These are phyloP conservation scores for Chaetogeoica ovagalla DNA, from an alignment of 2,888 invertebrate species.

Conservation along the genomic window DNA sequence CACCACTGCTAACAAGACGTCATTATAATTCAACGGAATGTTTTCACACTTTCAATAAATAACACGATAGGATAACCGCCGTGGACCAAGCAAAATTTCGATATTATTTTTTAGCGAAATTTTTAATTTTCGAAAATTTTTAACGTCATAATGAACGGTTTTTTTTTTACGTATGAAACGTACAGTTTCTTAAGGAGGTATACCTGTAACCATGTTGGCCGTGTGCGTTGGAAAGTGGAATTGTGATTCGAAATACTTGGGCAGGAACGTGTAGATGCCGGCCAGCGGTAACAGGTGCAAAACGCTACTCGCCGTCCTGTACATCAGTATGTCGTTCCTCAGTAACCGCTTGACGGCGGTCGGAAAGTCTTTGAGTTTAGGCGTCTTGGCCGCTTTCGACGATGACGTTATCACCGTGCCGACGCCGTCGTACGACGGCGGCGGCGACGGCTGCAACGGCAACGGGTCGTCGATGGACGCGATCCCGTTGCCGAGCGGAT, in stretches of 20 bases:
- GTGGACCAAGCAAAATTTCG: too few species aligned
- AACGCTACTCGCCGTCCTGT: constrained; percentile 86
- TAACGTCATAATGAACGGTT: too few species aligned
- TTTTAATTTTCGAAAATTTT: too few species aligned
- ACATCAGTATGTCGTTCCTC: constrained; percentile 88
- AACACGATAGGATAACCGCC: too few species aligned
- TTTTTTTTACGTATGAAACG: too few species aligned
- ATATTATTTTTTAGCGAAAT: too few species aligned
- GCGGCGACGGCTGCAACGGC: not conserved
- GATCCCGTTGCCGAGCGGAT: not conserved
- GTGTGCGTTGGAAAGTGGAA: constrained; percentile 85
- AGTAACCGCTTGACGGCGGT: constrained; percentile 77
- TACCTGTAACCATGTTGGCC: constrained; percentile 87
- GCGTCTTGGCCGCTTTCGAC: constrained; percentile 54
- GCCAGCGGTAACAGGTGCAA: constrained; percentile 88
- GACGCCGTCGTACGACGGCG: not conserved
- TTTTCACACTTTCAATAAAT: too few species aligned
- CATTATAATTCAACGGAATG: too few species aligned
- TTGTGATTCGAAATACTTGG: constrained; percentile 90
- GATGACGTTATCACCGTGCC: constrained; percentile 50
- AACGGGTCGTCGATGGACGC: constrained; percentile 54
- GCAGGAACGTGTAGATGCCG: constrained; percentile 88
- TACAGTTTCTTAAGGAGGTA: too few species aligned
- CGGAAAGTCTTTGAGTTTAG: constrained; percentile 70
- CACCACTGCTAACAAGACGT: too few species aligned